Conservation (phyloP, 1,140 invertebrate genomes). For the Penaeus chinensis region DNA sequence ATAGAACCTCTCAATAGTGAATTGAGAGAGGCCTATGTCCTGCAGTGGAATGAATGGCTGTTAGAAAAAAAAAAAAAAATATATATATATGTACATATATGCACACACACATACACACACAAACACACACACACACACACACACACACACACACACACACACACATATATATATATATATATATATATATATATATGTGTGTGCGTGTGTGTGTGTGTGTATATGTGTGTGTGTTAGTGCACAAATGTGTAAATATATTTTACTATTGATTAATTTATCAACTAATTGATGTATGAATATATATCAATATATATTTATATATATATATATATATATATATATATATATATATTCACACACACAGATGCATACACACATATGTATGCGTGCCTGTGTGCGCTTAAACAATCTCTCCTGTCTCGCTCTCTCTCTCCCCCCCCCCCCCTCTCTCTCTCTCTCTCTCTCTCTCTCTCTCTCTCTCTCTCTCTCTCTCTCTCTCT, state of each 20-base stretch:
- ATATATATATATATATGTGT: slow-evolving; percentile 21
- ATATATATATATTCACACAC: background rate
- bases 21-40: no score
- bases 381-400: background rate
- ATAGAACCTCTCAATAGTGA: no score
- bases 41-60: no score
- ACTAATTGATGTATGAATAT: slow-evolving; percentile 2
- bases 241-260: background rate
- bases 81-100: slow-evolving; percentile 21
- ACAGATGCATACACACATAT: background rate
- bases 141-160: background rate
- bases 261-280: background rate
- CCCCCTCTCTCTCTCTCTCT: background rate
- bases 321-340: slow-evolving; percentile 5
- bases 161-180: slow-evolving; percentile 13
- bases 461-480: slow-evolving; percentile 24
- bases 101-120: background rate
- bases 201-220: background rate
- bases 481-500: slow-evolving; percentile 24
- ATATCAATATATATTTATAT: slow-evolving; percentile 6
- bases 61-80: background rate
- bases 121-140: background rate
- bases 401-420: background rate
- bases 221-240: background rate
- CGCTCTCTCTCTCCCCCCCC: background rate